A percentile compares a stretch with the other conserved stretches of the same genome.
phyloP scores from a whole-genome alignment of 2,797 vertebrate genomes.

The Naso thynnoides region DNA sequence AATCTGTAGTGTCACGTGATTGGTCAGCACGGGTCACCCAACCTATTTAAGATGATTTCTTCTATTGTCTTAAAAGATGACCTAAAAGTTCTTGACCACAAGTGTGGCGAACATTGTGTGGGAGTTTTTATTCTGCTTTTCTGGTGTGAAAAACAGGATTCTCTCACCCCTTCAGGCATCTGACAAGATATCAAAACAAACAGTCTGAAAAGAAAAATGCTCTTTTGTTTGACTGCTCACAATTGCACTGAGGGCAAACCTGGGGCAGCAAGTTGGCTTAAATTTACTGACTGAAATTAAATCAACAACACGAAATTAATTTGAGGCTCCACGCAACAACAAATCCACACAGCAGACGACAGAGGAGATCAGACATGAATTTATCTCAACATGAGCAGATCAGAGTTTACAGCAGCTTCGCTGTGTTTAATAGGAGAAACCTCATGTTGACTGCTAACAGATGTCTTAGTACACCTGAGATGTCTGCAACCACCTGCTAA shows the following conservation, averaged over 20 bases:
- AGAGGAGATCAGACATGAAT: not conserved
- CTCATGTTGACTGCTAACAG: not conserved
- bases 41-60: too few relatives aligned
- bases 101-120: too few relatives aligned
- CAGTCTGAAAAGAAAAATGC: not conserved
- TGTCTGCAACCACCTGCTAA: not conserved
- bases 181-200: not conserved
- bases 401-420: not conserved
- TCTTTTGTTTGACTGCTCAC: not conserved
- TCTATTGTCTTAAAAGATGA: too few relatives aligned
- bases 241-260: not conserved
- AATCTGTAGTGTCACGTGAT: too few relatives aligned
- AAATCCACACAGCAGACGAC: not conserved
- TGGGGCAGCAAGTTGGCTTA: not conserved
- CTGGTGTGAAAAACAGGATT: not conserved
- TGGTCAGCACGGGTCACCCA: too few relatives aligned
- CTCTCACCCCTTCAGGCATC: not conserved
- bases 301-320: not conserved
- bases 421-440: not conserved
- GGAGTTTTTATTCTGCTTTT: too few relatives aligned
- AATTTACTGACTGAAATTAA: not conserved
- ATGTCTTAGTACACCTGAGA: not conserved
- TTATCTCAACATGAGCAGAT: not conserved
- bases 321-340: not conserved
- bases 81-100: too few relatives aligned